A percentile compares a stretch with the other conserved stretches of the same genome.
phyloP scores from a whole-genome alignment of 2,113 vertebrate genomes.

The Leucopternis melanops region DNA sequence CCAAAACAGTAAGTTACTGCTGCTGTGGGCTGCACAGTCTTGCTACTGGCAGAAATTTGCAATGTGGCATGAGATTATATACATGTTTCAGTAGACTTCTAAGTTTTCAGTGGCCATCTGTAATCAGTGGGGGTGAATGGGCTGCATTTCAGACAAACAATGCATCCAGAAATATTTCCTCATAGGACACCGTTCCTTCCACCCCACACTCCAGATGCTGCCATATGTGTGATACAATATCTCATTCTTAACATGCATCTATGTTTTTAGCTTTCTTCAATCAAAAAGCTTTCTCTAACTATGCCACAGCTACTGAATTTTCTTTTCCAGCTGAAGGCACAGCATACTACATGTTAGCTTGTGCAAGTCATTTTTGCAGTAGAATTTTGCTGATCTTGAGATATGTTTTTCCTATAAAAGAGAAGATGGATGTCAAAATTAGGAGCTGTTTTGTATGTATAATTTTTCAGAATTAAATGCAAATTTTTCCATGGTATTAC shows the following conservation, averaged over 20 bases:
- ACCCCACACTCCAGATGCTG: slow-evolving; percentile 8
- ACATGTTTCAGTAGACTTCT: not conserved
- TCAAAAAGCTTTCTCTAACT: not conserved
- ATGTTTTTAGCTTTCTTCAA: not conserved
- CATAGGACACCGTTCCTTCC: not conserved
- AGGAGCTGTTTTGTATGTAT: not conserved
- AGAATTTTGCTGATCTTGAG: not conserved
- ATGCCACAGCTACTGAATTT: not conserved
- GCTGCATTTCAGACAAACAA: slow-evolving; percentile 9
- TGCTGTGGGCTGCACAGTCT: not conserved
- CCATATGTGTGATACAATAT: not conserved
- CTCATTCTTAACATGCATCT: not conserved
- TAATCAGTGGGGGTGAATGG: slow-evolving; percentile 32
- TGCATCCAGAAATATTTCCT: slow-evolving; percentile 7
- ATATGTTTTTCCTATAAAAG: not conserved
- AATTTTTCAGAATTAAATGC: not conserved
- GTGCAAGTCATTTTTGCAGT: not conserved
- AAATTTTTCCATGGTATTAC: not conserved
- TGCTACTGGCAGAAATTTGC: not conserved
- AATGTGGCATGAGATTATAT: not conserved
- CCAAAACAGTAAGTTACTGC: not conserved
- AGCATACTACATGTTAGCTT: not conserved
- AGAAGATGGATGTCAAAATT: not conserved
- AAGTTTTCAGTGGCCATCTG: slow-evolving; percentile 40
- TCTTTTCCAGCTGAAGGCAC: not conserved